Evolutionary conservation across 2,113 vertebrate species (phyloP).

Genomic region (Proteles cristata): DNA sequence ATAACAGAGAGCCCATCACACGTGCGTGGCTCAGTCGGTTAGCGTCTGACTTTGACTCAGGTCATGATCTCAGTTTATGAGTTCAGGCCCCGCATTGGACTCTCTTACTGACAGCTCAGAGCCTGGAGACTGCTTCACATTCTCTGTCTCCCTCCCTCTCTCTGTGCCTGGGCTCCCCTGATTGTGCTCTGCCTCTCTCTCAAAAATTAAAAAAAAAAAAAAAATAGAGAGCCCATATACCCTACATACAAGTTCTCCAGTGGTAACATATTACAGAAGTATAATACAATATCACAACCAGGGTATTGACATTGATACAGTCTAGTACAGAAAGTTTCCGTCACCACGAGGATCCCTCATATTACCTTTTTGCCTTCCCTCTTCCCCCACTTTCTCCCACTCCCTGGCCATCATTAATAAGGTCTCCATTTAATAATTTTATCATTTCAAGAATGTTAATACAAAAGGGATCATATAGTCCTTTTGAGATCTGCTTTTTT

Average conservation of each 20-base stretch:
- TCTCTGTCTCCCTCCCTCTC: too few relatives aligned
- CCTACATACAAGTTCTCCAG: neutral
- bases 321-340: neutral
- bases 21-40: too few relatives aligned
- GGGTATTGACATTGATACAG: neutral
- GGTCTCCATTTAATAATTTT: neutral
- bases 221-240: neutral
- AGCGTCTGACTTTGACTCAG: too few relatives aligned
- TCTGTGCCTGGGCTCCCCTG: too few relatives aligned
- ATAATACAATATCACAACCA: neutral
- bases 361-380: neutral
- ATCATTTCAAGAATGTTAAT: neutral
- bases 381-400: neutral
- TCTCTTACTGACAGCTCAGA: too few relatives aligned
- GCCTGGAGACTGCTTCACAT: too few relatives aligned
- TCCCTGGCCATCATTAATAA: neutral
- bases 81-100: too few relatives aligned
- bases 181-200: too few relatives aligned
- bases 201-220: too few relatives aligned
- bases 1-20: neutral
- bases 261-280: neutral
- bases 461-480: neutral
- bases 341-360: neutral
- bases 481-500: neutral
- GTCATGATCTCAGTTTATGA: too few relatives aligned